Evolutionary conservation across 2,797 vertebrate genomes (phyloP).

Genomic region (Scomberomorus guttatus): DNA sequence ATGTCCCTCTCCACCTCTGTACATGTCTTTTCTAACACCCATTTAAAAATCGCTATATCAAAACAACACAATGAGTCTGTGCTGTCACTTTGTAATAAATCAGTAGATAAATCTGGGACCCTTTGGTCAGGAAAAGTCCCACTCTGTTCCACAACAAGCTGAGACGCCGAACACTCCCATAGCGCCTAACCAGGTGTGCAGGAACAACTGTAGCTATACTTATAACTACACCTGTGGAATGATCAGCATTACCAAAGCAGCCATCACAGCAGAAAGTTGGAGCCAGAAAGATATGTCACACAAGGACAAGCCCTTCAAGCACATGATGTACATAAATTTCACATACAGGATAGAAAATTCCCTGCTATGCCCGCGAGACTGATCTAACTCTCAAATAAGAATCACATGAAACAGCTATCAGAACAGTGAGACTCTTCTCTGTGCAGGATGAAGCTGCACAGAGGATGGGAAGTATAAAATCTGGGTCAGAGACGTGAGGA

Average conservation of each 20-base stretch:
- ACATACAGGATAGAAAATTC: background rate
- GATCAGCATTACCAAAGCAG: background rate
- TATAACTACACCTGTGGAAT: background rate
- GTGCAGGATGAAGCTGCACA: background rate
- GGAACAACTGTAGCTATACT: background rate
- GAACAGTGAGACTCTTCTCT: slow-evolving; percentile 43
- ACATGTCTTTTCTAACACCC: background rate
- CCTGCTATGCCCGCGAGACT: background rate
- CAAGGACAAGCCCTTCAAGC: background rate
- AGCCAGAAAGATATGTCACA: background rate
- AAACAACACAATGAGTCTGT: no score
- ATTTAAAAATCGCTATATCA: background rate
- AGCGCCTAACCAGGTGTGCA: background rate
- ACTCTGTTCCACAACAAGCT: background rate
- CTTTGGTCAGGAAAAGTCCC: background rate
- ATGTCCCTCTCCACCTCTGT: no score
- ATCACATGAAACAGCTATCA: slow-evolving; percentile 28
- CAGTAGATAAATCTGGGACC: background rate
- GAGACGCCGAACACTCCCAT: background rate
- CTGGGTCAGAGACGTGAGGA: slow-evolving; percentile 47
- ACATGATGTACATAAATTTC: background rate
- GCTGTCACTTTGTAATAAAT: no score
- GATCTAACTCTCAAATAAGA: background rate
- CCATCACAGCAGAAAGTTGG: background rate
- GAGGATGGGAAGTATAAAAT: slow-evolving; percentile 18